Conservation (phyloP, 2,888 invertebrate genomes). For the Heteromyza rotundicornis region DNA sequence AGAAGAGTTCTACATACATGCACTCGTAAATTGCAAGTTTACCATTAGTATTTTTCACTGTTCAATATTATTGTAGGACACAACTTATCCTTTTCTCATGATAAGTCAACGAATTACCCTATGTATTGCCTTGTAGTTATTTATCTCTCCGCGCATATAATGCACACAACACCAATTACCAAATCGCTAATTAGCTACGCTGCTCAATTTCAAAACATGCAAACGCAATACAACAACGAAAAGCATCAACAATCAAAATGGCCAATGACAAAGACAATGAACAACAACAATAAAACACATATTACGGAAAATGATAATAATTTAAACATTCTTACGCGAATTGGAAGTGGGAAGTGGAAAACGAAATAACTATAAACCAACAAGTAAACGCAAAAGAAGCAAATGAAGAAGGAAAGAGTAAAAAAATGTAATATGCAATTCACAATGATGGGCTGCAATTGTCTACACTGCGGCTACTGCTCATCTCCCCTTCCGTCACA, state of each 20-base stretch:
- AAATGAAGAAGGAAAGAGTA: constrained; percentile 8
- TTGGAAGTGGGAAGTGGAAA: constrained; percentile 4
- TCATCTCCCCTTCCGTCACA: too few species aligned
- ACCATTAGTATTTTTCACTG: too few species aligned
- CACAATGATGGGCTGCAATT: neutral
- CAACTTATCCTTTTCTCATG: too few species aligned
- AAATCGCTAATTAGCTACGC: constrained; percentile 15
- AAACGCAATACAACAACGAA: neutral
- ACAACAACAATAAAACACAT: neutral
- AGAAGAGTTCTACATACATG: too few species aligned
- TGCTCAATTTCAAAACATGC: constrained; percentile 2
- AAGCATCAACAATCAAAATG: constrained; percentile 2
- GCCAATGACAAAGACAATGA: constrained; percentile 22
- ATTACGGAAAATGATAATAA: constrained; percentile 15
- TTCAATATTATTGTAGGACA: too few species aligned
- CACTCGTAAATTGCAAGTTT: too few species aligned
- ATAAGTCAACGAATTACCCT: neutral
- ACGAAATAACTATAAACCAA: too few species aligned
- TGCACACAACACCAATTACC: constrained; percentile 9
- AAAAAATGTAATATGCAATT: neutral
- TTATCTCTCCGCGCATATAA: neutral
- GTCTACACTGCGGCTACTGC: neutral
- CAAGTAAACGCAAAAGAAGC: too few species aligned
- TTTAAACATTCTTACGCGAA: constrained; percentile 14
- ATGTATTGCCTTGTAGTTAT: too few species aligned